Percentiles rank a stretch among this genome's conserved stretches.
phyloP scores from a whole-genome alignment of 2,888 invertebrate genomes.

The Hyalella azteca region DNA sequence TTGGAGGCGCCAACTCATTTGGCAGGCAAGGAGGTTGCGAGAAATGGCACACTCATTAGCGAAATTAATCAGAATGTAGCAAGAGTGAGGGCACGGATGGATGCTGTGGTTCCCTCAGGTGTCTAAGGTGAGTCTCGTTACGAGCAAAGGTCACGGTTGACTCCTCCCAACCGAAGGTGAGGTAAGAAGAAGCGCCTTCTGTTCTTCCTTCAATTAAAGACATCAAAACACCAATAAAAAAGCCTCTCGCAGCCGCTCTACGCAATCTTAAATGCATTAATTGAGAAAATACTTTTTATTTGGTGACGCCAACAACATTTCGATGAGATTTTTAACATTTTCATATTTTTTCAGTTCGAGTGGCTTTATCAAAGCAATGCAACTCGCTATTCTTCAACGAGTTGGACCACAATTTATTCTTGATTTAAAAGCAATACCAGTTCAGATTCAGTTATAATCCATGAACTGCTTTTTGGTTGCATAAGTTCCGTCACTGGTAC shows the following conservation, averaged over 20 bases:
- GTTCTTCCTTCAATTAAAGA: constrained; percentile 31
- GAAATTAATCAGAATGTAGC: constrained; percentile 16
- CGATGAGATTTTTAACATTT: no score
- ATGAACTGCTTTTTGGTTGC: no score
- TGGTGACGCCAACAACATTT: neutral
- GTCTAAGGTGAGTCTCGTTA: constrained; percentile 12
- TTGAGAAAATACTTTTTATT: neutral
- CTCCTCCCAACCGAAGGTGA: constrained; percentile 16
- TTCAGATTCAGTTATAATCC: no score
- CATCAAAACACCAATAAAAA: neutral
- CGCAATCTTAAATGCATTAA: neutral
- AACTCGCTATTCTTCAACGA: no score
- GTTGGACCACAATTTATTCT: no score
- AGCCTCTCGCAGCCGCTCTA: neutral
- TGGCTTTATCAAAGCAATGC: no score
- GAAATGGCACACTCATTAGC: constrained; percentile 3
- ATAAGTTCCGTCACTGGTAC: no score
- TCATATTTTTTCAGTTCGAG: no score
- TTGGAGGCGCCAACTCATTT: no score
- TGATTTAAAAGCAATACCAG: no score
- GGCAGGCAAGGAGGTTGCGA: neutral
- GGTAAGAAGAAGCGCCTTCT: constrained; percentile 27
- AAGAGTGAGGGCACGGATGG: neutral
- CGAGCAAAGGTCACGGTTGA: constrained; percentile 29
- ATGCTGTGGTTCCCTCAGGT: constrained; percentile 15